Conservation (phyloP, 2,888 invertebrate genomes). For the Anodontia alba region DNA sequence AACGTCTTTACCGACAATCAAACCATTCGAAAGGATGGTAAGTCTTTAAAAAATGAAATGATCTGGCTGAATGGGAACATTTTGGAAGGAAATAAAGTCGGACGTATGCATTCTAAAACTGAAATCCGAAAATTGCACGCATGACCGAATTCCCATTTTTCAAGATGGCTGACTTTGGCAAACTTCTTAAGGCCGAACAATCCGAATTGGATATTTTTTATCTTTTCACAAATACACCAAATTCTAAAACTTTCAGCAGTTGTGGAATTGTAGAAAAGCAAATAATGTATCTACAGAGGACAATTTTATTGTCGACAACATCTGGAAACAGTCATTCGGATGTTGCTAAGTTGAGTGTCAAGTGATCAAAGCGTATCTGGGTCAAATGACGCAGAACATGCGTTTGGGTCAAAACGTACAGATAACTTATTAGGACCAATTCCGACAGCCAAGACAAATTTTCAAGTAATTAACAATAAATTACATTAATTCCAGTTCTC, state of each 20-base stretch:
- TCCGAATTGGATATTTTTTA: not conserved
- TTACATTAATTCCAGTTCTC: not conserved
- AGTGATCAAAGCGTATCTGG: conserved; percentile 36
- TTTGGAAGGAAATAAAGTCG: too few species aligned
- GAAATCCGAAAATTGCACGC: not conserved
- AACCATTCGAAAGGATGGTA: conserved; percentile 20
- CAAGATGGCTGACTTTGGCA: conserved; percentile 54
- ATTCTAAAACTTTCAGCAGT: too few species aligned
- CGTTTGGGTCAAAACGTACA: not conserved
- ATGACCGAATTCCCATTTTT: not conserved
- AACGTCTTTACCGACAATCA: not conserved
- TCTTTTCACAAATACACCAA: not conserved
- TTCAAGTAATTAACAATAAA: not conserved
- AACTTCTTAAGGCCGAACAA: not conserved
- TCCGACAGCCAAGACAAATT: not conserved
- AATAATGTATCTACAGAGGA: too few species aligned
- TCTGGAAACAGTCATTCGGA: too few species aligned
- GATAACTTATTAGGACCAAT: not conserved
- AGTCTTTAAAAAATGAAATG: not conserved
- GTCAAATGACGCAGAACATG: conserved; percentile 65
- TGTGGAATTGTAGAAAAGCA: too few species aligned
- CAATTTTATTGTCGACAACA: too few species aligned
- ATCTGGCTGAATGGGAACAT: too few species aligned
- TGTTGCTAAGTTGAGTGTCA: conserved; percentile 22
- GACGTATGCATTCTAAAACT: not conserved